A percentile compares a stretch with the other conserved stretches of the same genome.
Evolutionary conservation across 2,797 vertebrate genomes (phyloP).

Genomic region (Mus caroli): DNA sequence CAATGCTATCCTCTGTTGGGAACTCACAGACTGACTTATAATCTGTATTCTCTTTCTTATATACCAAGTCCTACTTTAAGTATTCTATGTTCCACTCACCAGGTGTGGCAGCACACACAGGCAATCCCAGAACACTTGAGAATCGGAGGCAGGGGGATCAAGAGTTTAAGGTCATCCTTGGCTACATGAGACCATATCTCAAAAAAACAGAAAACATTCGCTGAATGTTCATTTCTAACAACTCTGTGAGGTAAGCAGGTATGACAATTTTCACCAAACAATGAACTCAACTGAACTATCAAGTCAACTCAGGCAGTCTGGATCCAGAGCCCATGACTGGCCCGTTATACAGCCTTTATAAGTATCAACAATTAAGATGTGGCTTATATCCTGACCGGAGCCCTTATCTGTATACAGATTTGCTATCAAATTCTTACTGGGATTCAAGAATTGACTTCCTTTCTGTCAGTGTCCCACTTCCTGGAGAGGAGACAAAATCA

Average conservation of each 20-base stretch:
- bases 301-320: neutral
- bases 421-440: slow-evolving; percentile 88
- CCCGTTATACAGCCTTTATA: neutral
- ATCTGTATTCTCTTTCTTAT: neutral
- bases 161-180: neutral
- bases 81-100: neutral
- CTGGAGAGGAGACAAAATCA: slow-evolving; percentile 93
- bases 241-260: neutral
- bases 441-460: slow-evolving; percentile 88
- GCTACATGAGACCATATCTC: neutral
- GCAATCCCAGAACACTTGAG: neutral
- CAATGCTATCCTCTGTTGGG: neutral
- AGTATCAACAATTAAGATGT: slow-evolving; percentile 51
- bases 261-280: neutral
- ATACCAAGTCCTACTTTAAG: neutral
- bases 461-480: slow-evolving; percentile 90
- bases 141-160: neutral
- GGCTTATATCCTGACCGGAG: slow-evolving; percentile 14
- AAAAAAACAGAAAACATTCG: neutral
- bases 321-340: slow-evolving; percentile 1
- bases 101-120: neutral
- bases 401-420: slow-evolving; percentile 5
- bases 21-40: neutral
- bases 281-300: neutral
- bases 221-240: neutral